Evolutionary conservation across 2,113 vertebrate genomes (phyloP).

Genomic region (Hirundichthys speculiger): DNA sequence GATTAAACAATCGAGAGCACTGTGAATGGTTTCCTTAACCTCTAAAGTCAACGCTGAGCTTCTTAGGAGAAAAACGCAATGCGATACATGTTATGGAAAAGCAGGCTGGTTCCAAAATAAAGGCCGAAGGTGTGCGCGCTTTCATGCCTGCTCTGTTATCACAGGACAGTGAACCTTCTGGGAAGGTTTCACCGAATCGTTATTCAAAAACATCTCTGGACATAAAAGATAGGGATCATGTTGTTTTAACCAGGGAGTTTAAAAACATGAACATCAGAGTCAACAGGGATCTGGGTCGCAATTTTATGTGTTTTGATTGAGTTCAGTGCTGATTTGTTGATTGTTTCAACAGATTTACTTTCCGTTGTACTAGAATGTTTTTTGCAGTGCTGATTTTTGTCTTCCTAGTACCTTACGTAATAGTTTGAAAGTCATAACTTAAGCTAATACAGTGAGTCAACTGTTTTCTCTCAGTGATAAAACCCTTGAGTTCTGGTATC

Average conservation of each 20-base stretch:
- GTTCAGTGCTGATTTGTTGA: no score
- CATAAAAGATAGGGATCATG: background rate
- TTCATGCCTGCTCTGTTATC: conserved; percentile 27
- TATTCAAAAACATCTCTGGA: background rate
- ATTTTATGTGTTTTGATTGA: no score
- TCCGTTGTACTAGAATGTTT: no score
- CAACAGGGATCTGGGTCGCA: no score
- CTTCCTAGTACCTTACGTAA: no score
- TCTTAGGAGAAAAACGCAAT: conserved; percentile 2
- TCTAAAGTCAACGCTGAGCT: conserved; percentile 10
- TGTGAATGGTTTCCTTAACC: background rate
- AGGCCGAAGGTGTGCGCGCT: conserved; percentile 19
- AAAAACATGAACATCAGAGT: background rate
- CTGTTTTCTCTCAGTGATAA: no score
- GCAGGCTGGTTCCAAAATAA: conserved; percentile 28
- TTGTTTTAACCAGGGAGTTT: background rate
- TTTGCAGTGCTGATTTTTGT: no score
- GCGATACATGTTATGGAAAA: conserved; percentile 8
- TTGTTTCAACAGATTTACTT: no score
- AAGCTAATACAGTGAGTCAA: no score
- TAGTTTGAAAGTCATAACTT: no score
- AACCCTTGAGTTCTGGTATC: no score
- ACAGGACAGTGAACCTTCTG: conserved; percentile 38
- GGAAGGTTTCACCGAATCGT: conserved; percentile 11
- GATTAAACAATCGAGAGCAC: background rate